Evolutionary conservation across 2,113 vertebrate genomes (phyloP).

Genomic region (Bufo gargarizans): DNA sequence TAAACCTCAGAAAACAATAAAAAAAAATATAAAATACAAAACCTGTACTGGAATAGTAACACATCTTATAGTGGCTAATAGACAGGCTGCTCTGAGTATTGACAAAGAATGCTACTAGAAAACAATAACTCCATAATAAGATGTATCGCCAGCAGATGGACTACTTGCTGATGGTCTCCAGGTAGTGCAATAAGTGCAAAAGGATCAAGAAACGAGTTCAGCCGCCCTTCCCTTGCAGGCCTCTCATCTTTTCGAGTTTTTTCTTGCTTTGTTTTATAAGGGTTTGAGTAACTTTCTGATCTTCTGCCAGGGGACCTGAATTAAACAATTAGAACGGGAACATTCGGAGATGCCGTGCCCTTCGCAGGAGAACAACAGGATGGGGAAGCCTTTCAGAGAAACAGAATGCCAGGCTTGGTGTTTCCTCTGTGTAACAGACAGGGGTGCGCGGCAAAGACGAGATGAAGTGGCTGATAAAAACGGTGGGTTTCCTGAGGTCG

Average conservation of each 20-base stretch:
- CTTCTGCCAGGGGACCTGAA: background rate
- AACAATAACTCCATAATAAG: background rate
- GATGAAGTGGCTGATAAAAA: background rate
- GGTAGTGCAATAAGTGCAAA: background rate
- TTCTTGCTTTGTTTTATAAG: background rate
- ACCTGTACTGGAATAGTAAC: too few species aligned
- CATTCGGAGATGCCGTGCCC: conserved; percentile 19
- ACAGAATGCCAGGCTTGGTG: conserved; percentile 8
- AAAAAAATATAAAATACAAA: too few species aligned
- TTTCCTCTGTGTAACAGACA: background rate
- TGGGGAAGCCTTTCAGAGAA: background rate
- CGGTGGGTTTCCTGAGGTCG: background rate
- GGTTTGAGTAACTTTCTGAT: background rate
- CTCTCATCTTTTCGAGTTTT: background rate
- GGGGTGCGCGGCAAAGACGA: background rate
- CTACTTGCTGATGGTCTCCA: background rate
- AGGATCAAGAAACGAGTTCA: too few species aligned
- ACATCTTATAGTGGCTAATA: too few species aligned
- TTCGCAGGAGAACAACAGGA: conserved; percentile 5
- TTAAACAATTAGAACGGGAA: background rate
- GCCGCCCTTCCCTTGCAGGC: background rate
- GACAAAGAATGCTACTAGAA: too few species aligned
- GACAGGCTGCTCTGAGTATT: too few species aligned
- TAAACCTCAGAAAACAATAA: too few species aligned
- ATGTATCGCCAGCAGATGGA: background rate